Evolutionary conservation across 2,797 vertebrate species (phyloP), one percentile per base, ranked within the genome.

Genomic region (Basileuterus tristriatus): DNA sequence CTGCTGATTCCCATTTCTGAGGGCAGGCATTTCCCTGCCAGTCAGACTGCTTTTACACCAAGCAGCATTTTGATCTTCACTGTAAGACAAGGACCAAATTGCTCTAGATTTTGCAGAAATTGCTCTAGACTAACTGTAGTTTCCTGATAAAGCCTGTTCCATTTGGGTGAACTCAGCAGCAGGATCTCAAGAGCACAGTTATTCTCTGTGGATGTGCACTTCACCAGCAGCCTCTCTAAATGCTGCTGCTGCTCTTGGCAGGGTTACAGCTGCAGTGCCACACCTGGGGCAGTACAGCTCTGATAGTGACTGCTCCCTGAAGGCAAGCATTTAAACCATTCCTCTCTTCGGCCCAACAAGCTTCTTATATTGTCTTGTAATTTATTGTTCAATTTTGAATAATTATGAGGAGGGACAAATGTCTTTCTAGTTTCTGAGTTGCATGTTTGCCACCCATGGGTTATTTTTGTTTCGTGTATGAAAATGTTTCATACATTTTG

Each of bases 191-290:
- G 15, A 68, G 32, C 46, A 15, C 41, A 30, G 5, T 56, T 63
- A 22, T 0, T 64, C 39, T 36, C 0, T 30, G 32, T 24, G 4
- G 4, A 14, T 7, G 6, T 19, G 49, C 20, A 9, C 44, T 69
- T 39, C 18, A 11, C 29, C 34, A 41, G 68, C 58, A 91, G 19
- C 69, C 27, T 65, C 46, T 46, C 39, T 52, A 4, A 5, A 0
- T 32, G 26, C 52, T 24, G 1, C 8, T 67, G 67, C 80, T 78
- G 34, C 71, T 49, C 80, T 21, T 24, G 34, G 22, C 58, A 36
- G 34, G 60, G 26, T 41, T 50, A 34, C 32, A 43, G 32, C 58
- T 76, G 12, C 74, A 24, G 0, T 49, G 34, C 30, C 46, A 3
- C 9, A 64, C 64, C 49, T 77, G 12, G 23, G 34, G 83, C 55